Evolutionary conservation across 2,797 vertebrate species (phyloP), one percentile per base, ranked within the genome.

Genomic region (Acanthopagrus latus): DNA sequence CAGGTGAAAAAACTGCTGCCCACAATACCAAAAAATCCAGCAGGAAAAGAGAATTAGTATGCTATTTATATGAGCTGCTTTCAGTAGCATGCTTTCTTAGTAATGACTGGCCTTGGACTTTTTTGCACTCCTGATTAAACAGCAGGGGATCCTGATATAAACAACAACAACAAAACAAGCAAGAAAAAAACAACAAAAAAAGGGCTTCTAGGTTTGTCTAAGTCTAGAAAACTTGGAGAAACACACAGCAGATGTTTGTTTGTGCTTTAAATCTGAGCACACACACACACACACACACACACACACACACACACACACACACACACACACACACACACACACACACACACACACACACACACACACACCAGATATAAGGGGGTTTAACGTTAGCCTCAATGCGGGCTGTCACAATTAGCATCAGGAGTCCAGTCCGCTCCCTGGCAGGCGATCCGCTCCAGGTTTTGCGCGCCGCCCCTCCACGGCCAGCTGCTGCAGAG

Each of bases 401-500:
- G 56, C 16, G 59, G 23, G 33, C 57, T 43, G 82, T 91, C 89
- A 86, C 90, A 93, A 95, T 87, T 71, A 92, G 92, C 93, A 92
- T 11, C 2, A 12, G 57, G 64, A 48, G 6, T 83, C 86, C 91
- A 7, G 17, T 87, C 95, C 93, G 81, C 51, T 70, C 67, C n/a
- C 64, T 54, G 60, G 80, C 88, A 80, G 29, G 0, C 0, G 11
- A 1, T 96, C 97, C 92, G 94, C 93, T 92, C 96, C 97, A 84
- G 93, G 96, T 96, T 96, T 99, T 97, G 72, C 69, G 86, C 20
- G 17, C 88, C 83, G 93, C 95, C 92, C 69, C 3, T 84, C 87
- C 90, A 72, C 85, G 90, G 91, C 94, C 92, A 94, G 93, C 96
- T 94, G 92, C 96, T 94, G 96, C 95, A 93, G 94, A 93, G 93